Base-by-base conservation (phyloP, 2,888 invertebrate species). In the Nasonia oneida region DNA sequence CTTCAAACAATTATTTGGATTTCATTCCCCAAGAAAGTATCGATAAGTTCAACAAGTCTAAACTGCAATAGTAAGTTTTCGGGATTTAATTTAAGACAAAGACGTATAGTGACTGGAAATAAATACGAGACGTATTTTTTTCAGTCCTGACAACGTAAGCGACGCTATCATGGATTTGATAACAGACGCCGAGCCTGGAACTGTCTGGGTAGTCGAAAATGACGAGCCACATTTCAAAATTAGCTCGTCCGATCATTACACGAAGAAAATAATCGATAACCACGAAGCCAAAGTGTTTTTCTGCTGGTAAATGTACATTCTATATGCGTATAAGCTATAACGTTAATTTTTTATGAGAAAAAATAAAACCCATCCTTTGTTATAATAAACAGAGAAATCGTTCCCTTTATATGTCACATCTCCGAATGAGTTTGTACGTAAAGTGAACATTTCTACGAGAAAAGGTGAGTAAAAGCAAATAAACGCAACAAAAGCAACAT, bases 121-220 rank as follows among this genome's bases (percentile, higher is more conserved):
- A 37, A 39, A 29, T 64, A 33, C 12, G 18, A 47, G 23, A 37
- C 12, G 0, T 70, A 61, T n/a, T 42, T 57, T 50, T 74, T 47
- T 33, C 37, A 84, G 84, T n/a, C 50, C 84, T 14, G 79, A 67
- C 33, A 84, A 76, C 29, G 84, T 84, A 15, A 57, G 75, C n/a
- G 29, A 80, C 1, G 84, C 80, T 14, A 53, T 80, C n/a, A 29
- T 81, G 2, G 23, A 80, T 4, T n/a, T 84, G 42, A 80, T 84
- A 70, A n/a, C 67, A 2, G 47, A 53, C 3, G 75, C 50, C 3
- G 75, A 84, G 15, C 37, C 71, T 74, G 84, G 84, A 23, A 50
- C 64, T 8, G 75, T 79, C 1, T 84, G 80, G 84, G 75, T 84
- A 10, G 84, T 75, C 5, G 80, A 84, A 70, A 50, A 80, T 6